Conservation (phyloP, 2,113 vertebrate species). For the Eulemur macaco region DNA sequence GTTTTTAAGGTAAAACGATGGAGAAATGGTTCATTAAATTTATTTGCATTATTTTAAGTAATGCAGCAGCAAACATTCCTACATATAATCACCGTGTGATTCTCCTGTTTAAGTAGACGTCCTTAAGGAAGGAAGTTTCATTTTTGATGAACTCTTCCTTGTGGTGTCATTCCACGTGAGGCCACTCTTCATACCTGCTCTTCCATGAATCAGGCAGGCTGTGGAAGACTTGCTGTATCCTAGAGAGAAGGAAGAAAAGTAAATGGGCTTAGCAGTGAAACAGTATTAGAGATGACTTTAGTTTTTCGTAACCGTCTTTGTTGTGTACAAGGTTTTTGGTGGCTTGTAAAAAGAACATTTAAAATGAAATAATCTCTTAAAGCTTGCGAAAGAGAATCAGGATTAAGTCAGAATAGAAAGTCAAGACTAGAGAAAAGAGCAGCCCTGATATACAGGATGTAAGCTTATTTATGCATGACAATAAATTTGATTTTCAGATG, state of each 20-base stretch:
- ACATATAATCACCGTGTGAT: neutral
- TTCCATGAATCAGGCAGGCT: neutral
- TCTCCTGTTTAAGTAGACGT: neutral
- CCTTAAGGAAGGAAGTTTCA: neutral
- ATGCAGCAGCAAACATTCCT: neutral
- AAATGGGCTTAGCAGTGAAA: neutral
- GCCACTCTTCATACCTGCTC: neutral
- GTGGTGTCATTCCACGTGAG: neutral
- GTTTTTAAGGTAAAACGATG: neutral
- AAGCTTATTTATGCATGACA: neutral
- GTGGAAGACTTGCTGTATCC: neutral
- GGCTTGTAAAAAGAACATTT: neutral
- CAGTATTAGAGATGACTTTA: neutral
- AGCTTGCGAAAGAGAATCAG: neutral
- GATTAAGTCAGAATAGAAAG: slow-evolving; percentile 29
- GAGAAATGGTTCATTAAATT: neutral
- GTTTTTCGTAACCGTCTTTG: neutral
- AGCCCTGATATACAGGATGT: neutral
- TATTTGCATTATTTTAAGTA: neutral
- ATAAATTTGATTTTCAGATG: neutral
- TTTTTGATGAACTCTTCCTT: neutral
- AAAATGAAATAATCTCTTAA: slow-evolving; percentile 17
- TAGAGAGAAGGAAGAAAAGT: neutral
- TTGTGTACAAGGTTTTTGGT: neutral
- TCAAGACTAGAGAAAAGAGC: neutral